Evolutionary conservation across 1,140 invertebrate species (phyloP).

Genomic region (Cecropterus lyciades): DNA sequence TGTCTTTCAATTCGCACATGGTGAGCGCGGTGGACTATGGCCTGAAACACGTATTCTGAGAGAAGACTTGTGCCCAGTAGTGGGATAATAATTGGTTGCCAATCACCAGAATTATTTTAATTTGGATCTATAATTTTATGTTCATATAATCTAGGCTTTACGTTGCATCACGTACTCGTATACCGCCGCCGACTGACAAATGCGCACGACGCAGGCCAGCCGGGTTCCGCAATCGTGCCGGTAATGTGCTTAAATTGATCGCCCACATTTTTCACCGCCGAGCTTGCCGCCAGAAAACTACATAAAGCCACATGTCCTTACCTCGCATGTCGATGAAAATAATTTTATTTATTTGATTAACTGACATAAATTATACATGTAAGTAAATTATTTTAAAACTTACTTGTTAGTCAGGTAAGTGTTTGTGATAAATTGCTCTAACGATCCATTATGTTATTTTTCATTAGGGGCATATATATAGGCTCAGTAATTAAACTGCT

Average conservation of each 20-base stretch:
- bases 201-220: neutral
- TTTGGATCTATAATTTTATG: neutral
- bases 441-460: neutral
- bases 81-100: no score
- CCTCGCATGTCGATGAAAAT: neutral
- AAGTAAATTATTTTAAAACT: neutral
- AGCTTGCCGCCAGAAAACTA: neutral
- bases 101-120: no score
- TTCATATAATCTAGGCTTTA: neutral
- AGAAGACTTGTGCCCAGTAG: no score
- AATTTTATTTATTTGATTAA: conserved; percentile 16
- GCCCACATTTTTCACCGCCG: conserved; percentile 4
- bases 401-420: neutral
- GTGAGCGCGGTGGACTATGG: no score
- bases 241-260: conserved; percentile 7
- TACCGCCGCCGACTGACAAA: neutral
- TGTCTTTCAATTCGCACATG: no score
- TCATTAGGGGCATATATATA: no score
- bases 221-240: neutral
- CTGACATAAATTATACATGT: neutral
- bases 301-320: neutral
- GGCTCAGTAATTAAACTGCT: no score
- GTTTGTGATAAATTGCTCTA: neutral
- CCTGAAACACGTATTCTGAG: no score
- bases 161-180: neutral